Evolutionary conservation across 53 echinoderm and acorn worm genomes (phyloP).

Genomic region (Astropecten irregularis): DNA sequence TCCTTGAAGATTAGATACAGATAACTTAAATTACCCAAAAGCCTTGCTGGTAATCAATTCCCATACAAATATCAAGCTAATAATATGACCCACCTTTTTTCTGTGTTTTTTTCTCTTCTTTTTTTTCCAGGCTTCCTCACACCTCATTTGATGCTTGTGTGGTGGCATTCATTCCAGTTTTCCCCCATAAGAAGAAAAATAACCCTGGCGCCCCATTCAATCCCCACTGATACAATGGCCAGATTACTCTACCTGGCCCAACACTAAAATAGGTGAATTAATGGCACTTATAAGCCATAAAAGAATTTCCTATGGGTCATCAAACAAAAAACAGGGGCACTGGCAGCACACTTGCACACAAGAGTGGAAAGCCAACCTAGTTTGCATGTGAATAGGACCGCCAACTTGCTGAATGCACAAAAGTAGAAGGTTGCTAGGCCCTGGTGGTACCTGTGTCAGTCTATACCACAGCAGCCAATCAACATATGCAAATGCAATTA

Average conservation of each 20-base stretch:
- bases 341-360: slow-evolving; percentile 12
- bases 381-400: slow-evolving; percentile 35
- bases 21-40: no score
- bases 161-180: neutral
- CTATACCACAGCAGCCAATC: slow-evolving; percentile 3
- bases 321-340: slow-evolving; percentile 34
- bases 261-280: slow-evolving; percentile 54
- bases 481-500: slow-evolving; percentile 64
- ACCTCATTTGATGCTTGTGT: no score
- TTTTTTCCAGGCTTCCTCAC: no score
- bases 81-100: no score
- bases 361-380: slow-evolving; percentile 37
- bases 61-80: no score
- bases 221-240: slow-evolving; percentile 31
- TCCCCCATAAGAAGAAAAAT: neutral
- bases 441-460: neutral
- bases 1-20: no score
- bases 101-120: no score
- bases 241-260: slow-evolving; percentile 29
- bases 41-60: no score
- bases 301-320: slow-evolving; percentile 53
- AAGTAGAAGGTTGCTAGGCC: neutral
- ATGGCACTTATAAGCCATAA: slow-evolving; percentile 49
- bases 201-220: neutral
- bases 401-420: slow-evolving; percentile 37